These are phyloP conservation scores for Salvelinus fontinalis DNA, from an alignment of 2,113 vertebrate genomes.

Conservation along the genomic window DNA sequence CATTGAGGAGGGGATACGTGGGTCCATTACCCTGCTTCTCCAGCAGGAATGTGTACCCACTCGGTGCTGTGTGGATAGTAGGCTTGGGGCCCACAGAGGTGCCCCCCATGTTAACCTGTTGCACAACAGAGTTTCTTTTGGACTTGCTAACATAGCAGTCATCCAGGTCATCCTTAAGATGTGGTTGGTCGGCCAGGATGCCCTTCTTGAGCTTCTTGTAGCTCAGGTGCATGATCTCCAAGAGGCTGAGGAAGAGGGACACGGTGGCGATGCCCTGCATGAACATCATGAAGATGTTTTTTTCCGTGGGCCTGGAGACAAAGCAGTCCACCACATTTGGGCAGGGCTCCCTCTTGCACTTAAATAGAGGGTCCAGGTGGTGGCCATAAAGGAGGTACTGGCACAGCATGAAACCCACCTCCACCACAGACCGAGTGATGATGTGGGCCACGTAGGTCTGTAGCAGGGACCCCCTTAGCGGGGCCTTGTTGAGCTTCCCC, in stretches of 20 bases:
- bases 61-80: constrained; percentile 71
- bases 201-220: constrained; percentile 80
- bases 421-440: constrained; percentile 79
- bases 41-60: constrained; percentile 71
- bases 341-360: constrained; percentile 81
- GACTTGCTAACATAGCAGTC: constrained; percentile 73
- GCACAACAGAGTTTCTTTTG: constrained; percentile 76
- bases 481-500: constrained; percentile 84
- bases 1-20: constrained; percentile 66
- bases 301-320: constrained; percentile 85
- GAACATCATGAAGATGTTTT: constrained; percentile 87
- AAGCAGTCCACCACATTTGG: constrained; percentile 88
- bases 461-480: constrained; percentile 80
- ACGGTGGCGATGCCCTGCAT: constrained; percentile 84
- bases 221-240: constrained; percentile 84
- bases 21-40: constrained; percentile 78
- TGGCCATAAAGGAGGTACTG: constrained; percentile 85
- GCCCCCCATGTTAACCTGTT: constrained; percentile 65
- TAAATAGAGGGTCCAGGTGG: constrained; percentile 79
- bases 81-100: constrained; percentile 64
- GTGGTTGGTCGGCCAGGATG: constrained; percentile 73
- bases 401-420: constrained; percentile 84
- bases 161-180: constrained; percentile 74
- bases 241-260: constrained; percentile 82
- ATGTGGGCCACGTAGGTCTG: constrained; percentile 85